A percentile compares a stretch with the other conserved stretches of the same genome.
Conservation (phyloP, 2,113 vertebrate genomes). For the Fregata magnificens region DNA sequence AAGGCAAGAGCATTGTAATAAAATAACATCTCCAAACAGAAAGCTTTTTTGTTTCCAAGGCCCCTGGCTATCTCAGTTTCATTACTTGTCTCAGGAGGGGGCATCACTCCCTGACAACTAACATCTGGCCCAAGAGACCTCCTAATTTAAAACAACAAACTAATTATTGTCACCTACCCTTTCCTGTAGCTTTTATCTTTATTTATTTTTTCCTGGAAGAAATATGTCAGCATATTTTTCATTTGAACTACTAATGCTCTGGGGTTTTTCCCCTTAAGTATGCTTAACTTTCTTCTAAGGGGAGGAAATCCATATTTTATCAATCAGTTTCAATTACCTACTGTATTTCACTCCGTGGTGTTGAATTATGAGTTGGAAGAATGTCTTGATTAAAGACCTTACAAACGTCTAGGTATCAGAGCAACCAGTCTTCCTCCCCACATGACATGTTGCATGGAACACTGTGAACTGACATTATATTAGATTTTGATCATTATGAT, state of each 20-base stretch:
- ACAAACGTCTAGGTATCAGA: conserved; percentile 34
- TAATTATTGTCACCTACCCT: conserved; percentile 73
- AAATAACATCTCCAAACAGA: conserved; percentile 5
- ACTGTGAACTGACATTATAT: not conserved
- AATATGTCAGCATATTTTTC: conserved; percentile 22
- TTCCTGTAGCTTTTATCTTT: conserved; percentile 63
- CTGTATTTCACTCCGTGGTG: conserved; percentile 31
- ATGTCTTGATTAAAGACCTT: conserved; percentile 68
- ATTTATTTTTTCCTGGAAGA: not conserved
- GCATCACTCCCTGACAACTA: conserved; percentile 63
- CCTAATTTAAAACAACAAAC: conserved; percentile 73
- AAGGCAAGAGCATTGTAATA: not conserved
- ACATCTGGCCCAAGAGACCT: conserved; percentile 75
- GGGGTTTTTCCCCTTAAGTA: not conserved
- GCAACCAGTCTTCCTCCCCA: not conserved
- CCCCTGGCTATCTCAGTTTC: conserved; percentile 48
- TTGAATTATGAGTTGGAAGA: conserved; percentile 56
- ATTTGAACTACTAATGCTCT: conserved; percentile 11
- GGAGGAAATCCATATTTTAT: conserved; percentile 53
- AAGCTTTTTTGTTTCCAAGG: not conserved
- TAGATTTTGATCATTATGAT: not conserved
- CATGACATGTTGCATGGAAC: not conserved
- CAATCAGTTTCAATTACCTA: conserved; percentile 53
- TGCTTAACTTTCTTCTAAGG: conserved; percentile 43
- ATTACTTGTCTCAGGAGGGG: conserved; percentile 72